Conservation (phyloP, 2,888 invertebrate genomes). For the Achlya flavicornis region DNA sequence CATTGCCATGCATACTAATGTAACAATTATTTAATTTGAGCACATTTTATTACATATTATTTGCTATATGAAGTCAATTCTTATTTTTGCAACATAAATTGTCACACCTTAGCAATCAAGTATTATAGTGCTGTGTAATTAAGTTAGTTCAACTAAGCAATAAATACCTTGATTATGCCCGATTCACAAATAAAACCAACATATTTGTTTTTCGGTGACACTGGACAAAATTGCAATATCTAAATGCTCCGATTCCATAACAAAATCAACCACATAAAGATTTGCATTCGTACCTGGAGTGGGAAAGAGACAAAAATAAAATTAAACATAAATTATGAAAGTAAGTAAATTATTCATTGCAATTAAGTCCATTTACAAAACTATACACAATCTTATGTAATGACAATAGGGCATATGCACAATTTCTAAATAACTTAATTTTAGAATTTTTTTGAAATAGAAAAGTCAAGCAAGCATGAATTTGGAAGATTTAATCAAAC, state of each 20-base stretch:
- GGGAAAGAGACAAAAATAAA: conserved; percentile 51
- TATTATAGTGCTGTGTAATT: background rate
- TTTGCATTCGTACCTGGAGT: conserved; percentile 79
- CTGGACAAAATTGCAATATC: conserved; percentile 66
- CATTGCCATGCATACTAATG: background rate
- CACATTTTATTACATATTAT: conserved; percentile 5
- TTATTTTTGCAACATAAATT: background rate
- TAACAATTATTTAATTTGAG: conserved; percentile 4
- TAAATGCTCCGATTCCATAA: conserved; percentile 44
- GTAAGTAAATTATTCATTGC: conserved; percentile 37
- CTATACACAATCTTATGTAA: conserved; percentile 18
- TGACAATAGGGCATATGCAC: background rate
- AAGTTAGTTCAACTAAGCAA: conserved; percentile 36
- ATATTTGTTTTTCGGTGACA: conserved; percentile 19
- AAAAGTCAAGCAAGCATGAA: too few species aligned
- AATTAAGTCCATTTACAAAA: conserved; percentile 40
- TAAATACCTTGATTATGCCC: conserved; percentile 30
- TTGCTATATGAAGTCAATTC: background rate
- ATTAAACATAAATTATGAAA: conserved; percentile 32
- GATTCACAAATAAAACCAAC: conserved; percentile 25
- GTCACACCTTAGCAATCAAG: background rate
- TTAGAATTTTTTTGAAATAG: too few species aligned
- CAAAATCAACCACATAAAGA: conserved; percentile 76
- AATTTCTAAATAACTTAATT: too few species aligned
- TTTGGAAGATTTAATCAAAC: too few species aligned